Base-by-base conservation (phyloP, 1,140 invertebrate species). In the Danaus plexippus region DNA sequence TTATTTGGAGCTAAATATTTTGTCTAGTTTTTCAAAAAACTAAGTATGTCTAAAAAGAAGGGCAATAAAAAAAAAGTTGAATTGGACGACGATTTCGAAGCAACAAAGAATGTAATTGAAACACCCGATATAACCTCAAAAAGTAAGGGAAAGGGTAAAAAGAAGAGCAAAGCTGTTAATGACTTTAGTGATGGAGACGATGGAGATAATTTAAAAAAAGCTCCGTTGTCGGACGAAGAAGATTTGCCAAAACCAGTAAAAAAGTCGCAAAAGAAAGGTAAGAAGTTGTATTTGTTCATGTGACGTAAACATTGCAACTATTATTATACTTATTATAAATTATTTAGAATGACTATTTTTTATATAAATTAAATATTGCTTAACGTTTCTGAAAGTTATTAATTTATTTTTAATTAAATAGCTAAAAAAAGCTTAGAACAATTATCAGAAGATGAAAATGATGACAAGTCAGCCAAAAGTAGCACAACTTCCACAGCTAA, bases 31-130 rank as follows among this genome's bases (percentile, higher is more conserved):
- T 50, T 52, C 18, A 54, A 1, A 62, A 52, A 54, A 22, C 43
- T 54, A 52, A 71, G 64, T 43, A 91, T 90, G 89, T 89, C 89
- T 9, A 92, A 92, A 75, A 91, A 90, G 74, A 89, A 88, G 64
- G 88, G 88, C 43, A 89, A 87, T 60, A 91, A 91, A 68, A 92
- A 92, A 70, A 90, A 89, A 56, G 84, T 88, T 66, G 88, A 89
- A 62, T 74, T 88, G 5, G 89, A 89, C 63, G 89, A 90, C 13
- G 90, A 92, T 60, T 82, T 88, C 47, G 88, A 89, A 41, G 88
- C 89, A 11, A 85, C 87, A 55, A 75, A 80, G 54, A 50, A 67
- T 32, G 60, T 57, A 46, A 63, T 64, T 58, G 79, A 83, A 56
- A 75, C 76, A 59, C 73, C 72, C 54, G 77, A 83, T 18, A 73